Evolutionary conservation across 2,797 vertebrate genomes (phyloP).

Genomic region (Tragelaphus eurycerus): DNA sequence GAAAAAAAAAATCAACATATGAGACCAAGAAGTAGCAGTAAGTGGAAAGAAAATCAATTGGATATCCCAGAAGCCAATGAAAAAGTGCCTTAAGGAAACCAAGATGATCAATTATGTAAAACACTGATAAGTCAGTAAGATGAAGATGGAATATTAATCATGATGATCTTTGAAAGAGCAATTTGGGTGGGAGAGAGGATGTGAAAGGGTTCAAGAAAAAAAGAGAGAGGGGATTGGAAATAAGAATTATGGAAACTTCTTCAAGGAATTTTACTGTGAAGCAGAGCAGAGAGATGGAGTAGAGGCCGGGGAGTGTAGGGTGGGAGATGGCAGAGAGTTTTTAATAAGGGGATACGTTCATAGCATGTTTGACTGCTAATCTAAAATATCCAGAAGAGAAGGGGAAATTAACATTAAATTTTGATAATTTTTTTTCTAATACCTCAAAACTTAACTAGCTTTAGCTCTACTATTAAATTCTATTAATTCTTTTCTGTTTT

Average conservation of each 20-base stretch:
- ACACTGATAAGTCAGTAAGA: background rate
- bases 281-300: background rate
- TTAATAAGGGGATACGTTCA: background rate
- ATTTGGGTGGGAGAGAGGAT: background rate
- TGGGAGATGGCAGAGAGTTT: background rate
- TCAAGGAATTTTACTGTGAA: background rate
- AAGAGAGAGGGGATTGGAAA: background rate
- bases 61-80: background rate
- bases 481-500: background rate
- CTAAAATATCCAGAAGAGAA: background rate
- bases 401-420: background rate
- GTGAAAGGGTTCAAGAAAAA: background rate
- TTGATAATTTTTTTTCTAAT: background rate
- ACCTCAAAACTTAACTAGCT: background rate
- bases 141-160: background rate
- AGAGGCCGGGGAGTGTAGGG: rapidly evolving
- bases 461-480: background rate
- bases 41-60: background rate
- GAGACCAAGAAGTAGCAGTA: background rate
- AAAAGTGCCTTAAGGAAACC: background rate
- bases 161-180: background rate
- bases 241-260: background rate
- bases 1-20: background rate
- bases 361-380: background rate
- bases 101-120: background rate